These are phyloP conservation scores for Patella caerulea DNA, from an alignment of 2,888 invertebrate species.

Conservation along the genomic window DNA sequence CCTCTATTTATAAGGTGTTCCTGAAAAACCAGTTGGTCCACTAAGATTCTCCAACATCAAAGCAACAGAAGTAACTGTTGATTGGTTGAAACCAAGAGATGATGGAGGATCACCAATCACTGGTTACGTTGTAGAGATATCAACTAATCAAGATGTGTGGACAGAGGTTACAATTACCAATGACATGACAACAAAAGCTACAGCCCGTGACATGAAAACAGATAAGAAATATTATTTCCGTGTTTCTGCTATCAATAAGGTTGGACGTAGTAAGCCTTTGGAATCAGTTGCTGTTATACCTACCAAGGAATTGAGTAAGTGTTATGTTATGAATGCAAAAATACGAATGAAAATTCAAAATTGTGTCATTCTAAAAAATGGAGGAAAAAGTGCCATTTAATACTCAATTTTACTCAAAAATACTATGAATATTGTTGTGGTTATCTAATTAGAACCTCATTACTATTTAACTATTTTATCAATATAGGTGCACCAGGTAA, in stretches of 20 bases:
- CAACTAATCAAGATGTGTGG: slow-evolving; percentile 85
- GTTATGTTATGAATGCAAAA: background rate
- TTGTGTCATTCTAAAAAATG: background rate
- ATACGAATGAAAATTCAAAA: background rate
- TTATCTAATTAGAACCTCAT: background rate
- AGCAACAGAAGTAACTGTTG: slow-evolving; percentile 56
- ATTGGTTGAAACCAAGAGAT: slow-evolving; percentile 71
- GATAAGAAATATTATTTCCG: slow-evolving; percentile 66
- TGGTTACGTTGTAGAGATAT: slow-evolving; percentile 66
- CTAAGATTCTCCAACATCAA: slow-evolving; percentile 54
- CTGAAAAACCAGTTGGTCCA: slow-evolving; percentile 63
- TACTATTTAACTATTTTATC: background rate
- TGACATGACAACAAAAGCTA: slow-evolving; percentile 58
- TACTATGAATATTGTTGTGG: background rate
- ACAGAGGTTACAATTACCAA: slow-evolving; percentile 93
- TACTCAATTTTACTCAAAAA: too few relatives aligned
- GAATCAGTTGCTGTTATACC: slow-evolving; percentile 58
- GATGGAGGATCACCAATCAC: slow-evolving; percentile 69
- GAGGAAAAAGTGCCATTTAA: too few relatives aligned
- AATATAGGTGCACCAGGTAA: slow-evolving; percentile 65
- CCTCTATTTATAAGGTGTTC: slow-evolving; percentile 47
- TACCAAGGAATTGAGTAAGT: slow-evolving; percentile 51
- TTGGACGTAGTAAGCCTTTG: slow-evolving; percentile 58
- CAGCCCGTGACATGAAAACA: slow-evolving; percentile 59
- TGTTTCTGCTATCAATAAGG: slow-evolving; percentile 68